A percentile compares a stretch with the other conserved stretches of the same genome.
phyloP scores from a whole-genome alignment of 2,113 vertebrate species.

The Tenebrosternarchus preto region DNA sequence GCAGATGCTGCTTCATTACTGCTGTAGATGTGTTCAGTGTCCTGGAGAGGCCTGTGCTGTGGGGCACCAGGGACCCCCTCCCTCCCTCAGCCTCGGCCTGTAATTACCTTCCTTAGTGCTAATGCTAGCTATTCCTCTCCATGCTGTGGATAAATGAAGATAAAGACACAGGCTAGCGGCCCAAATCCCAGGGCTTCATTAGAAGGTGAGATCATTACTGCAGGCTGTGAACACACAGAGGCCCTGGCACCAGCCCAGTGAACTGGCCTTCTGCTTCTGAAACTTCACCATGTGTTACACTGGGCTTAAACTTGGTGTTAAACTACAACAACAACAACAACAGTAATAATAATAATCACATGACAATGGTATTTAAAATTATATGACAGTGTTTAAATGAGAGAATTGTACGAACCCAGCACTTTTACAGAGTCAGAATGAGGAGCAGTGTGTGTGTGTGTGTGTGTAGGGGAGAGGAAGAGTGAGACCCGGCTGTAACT shows the following conservation, averaged over 20 bases:
- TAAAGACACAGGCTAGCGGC: neutral
- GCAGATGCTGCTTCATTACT: constrained; percentile 22
- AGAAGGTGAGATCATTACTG: constrained; percentile 16
- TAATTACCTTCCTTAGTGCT: constrained; percentile 47
- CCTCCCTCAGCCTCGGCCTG: constrained; percentile 42
- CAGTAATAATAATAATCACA: too few relatives aligned
- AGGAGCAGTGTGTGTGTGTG: too few relatives aligned
- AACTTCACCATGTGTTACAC: too few relatives aligned
- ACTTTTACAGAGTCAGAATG: too few relatives aligned
- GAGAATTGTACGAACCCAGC: too few relatives aligned
- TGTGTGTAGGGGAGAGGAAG: too few relatives aligned
- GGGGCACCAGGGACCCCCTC: constrained; percentile 31
- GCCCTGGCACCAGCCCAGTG: neutral
- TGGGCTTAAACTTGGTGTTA: neutral
- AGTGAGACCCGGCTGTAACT: too few relatives aligned
- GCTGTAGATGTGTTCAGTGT: constrained; percentile 37
- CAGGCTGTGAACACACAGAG: neutral
- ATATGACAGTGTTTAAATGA: too few relatives aligned
- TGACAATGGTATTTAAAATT: too few relatives aligned
- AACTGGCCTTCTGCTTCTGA: neutral
- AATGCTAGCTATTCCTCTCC: constrained; percentile 43
- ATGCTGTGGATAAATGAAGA: constrained; percentile 22
- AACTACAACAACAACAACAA: neutral
- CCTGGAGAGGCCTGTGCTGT: neutral
- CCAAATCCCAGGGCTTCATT: constrained; percentile 33